Evolutionary conservation across 2,113 vertebrate species (phyloP), one percentile per base, ranked within the genome.

Genomic region (Sitta europaea): DNA sequence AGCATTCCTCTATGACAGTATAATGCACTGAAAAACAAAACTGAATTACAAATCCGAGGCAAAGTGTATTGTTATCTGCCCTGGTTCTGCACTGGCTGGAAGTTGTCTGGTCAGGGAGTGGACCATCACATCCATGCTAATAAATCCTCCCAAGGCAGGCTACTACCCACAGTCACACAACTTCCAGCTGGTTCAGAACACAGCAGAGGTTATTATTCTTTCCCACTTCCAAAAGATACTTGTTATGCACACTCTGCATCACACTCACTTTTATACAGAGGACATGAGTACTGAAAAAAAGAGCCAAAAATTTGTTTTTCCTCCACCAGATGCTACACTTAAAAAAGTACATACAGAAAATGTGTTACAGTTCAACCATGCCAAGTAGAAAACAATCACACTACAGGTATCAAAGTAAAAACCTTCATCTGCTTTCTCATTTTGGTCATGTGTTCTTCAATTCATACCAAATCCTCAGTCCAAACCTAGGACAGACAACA

Each of bases 131-230:
- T 21, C 59, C 43, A 57, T 28, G 22, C 11, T 10, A 38, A 27
- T 33, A 67, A 74, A 81, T 38, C 40, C 31, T 72, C 66, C 61
- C 1, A 2, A 51, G 45, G 36, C 16, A 47, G 48, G 24, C 31
- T 6, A 27, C 15, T 11, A 4, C 5, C 15, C 15, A 1, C 0
- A 0, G 13, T 47, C 61, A 55, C 35, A n/a, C 3, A 15, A 35
- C 54, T 65, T 35, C 38, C 79, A 72, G 61, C 50, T 25, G 71
- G 43, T 31, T 48, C 48, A 73, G 28, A 68, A 73, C 58, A 90
- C 19, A 63, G 33, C 1, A 63, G 29, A 85, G 10, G 8, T 57
- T 67, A 3, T 36, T 86, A 3, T 36, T 86, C 36, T 53, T 67
- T 38, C 11, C 33, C 10, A 31, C 2, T 45, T 50, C 27, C 23